Conservation (phyloP, 2,113 vertebrate species). For the Tichodroma muraria region DNA sequence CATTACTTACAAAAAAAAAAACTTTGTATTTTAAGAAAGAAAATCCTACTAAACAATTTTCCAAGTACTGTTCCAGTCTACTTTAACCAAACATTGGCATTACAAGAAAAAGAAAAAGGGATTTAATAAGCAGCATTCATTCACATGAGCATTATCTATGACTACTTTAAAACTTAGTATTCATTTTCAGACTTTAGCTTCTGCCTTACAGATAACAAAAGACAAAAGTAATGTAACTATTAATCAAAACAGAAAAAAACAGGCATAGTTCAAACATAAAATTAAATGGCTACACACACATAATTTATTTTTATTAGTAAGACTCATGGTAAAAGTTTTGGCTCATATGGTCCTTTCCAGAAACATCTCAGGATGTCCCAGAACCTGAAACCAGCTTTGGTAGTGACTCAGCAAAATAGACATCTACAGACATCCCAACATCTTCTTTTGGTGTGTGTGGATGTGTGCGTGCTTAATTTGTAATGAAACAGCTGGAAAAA, state of each 20-base stretch:
- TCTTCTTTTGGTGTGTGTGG: background rate
- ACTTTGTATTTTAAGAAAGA: background rate
- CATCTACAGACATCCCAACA: background rate
- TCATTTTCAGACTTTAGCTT: background rate
- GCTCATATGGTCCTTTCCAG: conserved; percentile 36
- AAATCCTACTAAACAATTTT: background rate
- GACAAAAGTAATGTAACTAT: background rate
- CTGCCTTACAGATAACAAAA: background rate
- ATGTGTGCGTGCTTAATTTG: background rate
- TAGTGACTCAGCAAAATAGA: background rate
- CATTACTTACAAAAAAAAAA: background rate
- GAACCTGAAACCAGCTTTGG: background rate
- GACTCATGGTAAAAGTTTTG: conserved; percentile 26
- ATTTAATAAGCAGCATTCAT: background rate
- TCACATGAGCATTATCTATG: background rate
- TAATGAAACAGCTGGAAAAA: background rate
- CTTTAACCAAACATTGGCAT: background rate
- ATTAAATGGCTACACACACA: conserved; percentile 3
- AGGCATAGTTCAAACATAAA: conserved; percentile 7
- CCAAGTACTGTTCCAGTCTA: background rate
- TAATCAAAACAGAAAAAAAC: background rate
- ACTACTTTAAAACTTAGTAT: conserved; percentile 6
- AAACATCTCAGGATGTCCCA: background rate
- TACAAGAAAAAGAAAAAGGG: background rate
- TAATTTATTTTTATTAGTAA: conserved; percentile 52